These are phyloP conservation scores for Xanthorhoe spadicearia DNA, from an alignment of 2,888 invertebrate genomes.

Conservation along the genomic window DNA sequence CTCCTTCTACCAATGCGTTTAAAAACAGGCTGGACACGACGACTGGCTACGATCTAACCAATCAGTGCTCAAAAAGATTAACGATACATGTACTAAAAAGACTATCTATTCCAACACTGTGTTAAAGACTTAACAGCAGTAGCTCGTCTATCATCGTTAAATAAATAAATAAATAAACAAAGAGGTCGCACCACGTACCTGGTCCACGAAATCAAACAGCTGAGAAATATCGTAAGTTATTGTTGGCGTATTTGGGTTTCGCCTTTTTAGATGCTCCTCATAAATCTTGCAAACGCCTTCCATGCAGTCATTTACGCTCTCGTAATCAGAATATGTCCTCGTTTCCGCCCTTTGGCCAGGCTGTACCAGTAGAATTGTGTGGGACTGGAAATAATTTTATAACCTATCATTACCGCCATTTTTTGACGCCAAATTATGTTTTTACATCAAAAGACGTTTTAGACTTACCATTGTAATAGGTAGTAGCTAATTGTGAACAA, in stretches of 20 bases:
- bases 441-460: conserved; percentile 4
- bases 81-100: too few species aligned
- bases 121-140: too few species aligned
- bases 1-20: too few species aligned
- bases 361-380: conserved; percentile 98
- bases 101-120: too few species aligned
- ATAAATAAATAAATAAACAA: too few species aligned
- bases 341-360: conserved; percentile 97
- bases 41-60: too few species aligned
- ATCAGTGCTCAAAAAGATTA: too few species aligned
- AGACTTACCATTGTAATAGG: conserved; percentile 59
- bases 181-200: conserved; percentile 69
- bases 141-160: too few species aligned
- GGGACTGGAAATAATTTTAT: conserved; percentile 88
- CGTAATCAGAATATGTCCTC: conserved; percentile 98
- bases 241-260: conserved; percentile 97
- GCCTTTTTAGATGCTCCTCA: conserved; percentile 98
- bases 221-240: conserved; percentile 99
- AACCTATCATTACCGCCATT: conserved; percentile 69
- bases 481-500: neutral
- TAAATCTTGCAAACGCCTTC: conserved; percentile 99
- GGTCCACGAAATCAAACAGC: conserved; percentile 99
- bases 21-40: too few species aligned
- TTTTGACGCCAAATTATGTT: conserved; percentile 42
- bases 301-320: conserved; percentile 98